Percentiles rank a stretch among this genome's conserved stretches.
phyloP scores from a whole-genome alignment of 2,113 vertebrate species.

The Glaucomys volans region DNA sequence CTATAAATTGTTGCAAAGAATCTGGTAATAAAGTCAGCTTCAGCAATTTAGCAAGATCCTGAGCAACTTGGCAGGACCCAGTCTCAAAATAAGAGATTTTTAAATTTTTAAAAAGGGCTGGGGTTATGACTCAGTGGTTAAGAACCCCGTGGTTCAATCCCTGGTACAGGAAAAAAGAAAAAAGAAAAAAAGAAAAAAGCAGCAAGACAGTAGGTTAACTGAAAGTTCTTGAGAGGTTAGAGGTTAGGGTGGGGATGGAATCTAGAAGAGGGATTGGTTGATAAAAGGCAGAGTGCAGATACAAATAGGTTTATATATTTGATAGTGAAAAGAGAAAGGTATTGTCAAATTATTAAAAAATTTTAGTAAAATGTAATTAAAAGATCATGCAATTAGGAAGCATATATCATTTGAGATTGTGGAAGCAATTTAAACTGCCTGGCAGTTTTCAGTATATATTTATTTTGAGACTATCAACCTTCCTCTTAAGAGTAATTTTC shows the following conservation, averaged over 20 bases:
- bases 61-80: no score
- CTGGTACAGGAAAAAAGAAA: no score
- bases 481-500: neutral
- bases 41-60: no score
- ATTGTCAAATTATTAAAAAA: neutral
- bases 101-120: no score
- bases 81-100: no score
- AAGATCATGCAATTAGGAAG: neutral
- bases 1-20: neutral
- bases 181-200: no score
- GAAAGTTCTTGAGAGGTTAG: neutral
- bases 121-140: no score
- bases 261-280: neutral
- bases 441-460: neutral
- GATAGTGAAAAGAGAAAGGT: neutral
- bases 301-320: neutral
- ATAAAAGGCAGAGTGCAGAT: neutral
- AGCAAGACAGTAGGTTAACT: neutral
- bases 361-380: neutral
- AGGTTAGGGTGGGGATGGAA: neutral
- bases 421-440: neutral
- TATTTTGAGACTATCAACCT: constrained; percentile 17
- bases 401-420: neutral
- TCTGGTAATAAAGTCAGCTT: neutral
- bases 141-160: no score